Percentiles rank a stretch among this genome's conserved stretches.
These are phyloP conservation scores for Agrotis puta DNA, from an alignment of 2,888 invertebrate genomes.

Conservation along the genomic window DNA sequence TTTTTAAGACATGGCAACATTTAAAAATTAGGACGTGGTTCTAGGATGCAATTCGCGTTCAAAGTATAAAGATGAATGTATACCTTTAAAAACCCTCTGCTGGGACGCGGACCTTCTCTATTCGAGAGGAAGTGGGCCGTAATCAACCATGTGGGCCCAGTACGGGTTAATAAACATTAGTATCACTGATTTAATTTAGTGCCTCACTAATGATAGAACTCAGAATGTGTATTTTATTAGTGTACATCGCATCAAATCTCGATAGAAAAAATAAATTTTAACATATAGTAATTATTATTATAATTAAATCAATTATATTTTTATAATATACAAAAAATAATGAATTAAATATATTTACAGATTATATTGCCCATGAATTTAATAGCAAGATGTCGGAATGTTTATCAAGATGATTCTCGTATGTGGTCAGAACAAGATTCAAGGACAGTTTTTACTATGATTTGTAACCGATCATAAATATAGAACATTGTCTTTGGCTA, in stretches of 20 bases:
- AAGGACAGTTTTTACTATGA: background rate
- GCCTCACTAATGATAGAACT: background rate
- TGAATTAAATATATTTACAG: constrained; percentile 44
- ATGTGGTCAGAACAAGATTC: constrained; percentile 5
- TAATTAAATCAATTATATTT: constrained; percentile 25
- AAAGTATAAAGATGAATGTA: background rate
- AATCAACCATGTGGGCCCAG: no score
- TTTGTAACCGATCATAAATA: background rate
- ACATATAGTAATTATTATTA: constrained; percentile 6
- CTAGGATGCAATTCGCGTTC: no score
- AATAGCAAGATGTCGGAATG: constrained; percentile 30
- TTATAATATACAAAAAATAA: constrained; percentile 15
- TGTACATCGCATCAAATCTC: background rate
- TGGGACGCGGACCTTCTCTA: no score
- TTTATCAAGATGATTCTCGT: constrained; percentile 37
- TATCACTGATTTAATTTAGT: constrained; percentile 20
- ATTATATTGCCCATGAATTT: constrained; percentile 49
- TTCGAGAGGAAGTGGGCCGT: no score
- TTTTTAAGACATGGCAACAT: background rate
- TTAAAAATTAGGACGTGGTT: background rate
- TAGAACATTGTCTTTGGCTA: no score
- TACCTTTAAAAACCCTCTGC: no score
- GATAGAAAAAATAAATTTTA: background rate
- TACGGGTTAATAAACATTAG: background rate
- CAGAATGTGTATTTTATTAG: background rate